Evolutionary conservation across 2,797 vertebrate species (phyloP).

Genomic region (Apodemus agrarius): DNA sequence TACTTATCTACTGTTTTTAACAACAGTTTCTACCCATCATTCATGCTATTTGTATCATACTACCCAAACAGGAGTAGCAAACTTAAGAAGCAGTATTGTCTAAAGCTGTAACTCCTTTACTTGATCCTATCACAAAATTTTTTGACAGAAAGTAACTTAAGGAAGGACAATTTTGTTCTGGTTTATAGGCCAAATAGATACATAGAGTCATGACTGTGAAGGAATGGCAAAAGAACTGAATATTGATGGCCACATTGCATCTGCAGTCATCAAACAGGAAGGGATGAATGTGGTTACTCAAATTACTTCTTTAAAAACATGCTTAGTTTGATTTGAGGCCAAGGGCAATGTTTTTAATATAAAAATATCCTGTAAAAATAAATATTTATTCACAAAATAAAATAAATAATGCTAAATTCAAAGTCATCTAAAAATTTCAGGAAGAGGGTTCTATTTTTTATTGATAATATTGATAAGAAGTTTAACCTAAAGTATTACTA

Average conservation of each 20-base stretch:
- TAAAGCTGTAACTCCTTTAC: not conserved
- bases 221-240: no score
- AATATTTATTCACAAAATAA: conserved; percentile 58
- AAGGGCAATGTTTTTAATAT: not conserved
- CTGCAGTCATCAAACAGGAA: not conserved
- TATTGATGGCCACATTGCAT: not conserved
- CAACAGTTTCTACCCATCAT: not conserved
- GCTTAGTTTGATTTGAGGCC: not conserved
- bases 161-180: not conserved
- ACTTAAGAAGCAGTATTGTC: not conserved
- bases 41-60: not conserved
- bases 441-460: conserved; percentile 15
- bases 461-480: conserved; percentile 48
- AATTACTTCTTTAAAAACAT: not conserved
- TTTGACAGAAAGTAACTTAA: not conserved
- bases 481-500: conserved; percentile 35
- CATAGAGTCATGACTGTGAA: not conserved
- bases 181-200: not conserved
- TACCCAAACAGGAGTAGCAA: not conserved
- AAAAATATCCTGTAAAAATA: not conserved
- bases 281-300: not conserved
- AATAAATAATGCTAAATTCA: conserved; percentile 1
- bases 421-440: conserved; percentile 33
- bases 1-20: no score
- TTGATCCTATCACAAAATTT: not conserved